Conservation (phyloP, 2,113 vertebrate species). For the Misgurnus mizolepis region DNA sequence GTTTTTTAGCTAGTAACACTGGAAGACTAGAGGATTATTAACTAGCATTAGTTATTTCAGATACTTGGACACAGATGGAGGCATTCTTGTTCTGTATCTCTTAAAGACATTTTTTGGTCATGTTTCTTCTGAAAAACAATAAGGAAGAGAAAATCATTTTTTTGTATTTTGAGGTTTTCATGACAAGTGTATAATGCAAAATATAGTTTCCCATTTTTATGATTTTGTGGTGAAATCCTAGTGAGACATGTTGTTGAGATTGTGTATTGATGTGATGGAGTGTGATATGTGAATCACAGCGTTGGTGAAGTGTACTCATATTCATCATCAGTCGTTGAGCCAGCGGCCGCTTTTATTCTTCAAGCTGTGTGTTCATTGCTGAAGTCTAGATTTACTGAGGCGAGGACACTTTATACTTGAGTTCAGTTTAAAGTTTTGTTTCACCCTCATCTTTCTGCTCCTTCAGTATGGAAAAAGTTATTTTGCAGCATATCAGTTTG, state of each 20-base stretch:
- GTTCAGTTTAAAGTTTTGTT: constrained; percentile 56
- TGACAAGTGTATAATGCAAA: no score
- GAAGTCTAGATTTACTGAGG: constrained; percentile 98
- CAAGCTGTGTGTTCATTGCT: constrained; percentile 88
- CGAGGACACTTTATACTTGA: constrained; percentile 74
- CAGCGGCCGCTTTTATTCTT: constrained; percentile 52
- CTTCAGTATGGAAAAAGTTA: background rate
- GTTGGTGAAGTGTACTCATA: background rate
- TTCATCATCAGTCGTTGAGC: constrained; percentile 1
- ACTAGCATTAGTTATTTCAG: no score
- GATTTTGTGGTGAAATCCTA: no score
- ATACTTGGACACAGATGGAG: no score
- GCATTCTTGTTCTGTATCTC: no score
- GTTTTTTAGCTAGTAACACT: no score
- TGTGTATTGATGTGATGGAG: background rate
- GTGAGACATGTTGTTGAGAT: background rate
- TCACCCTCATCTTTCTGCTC: constrained; percentile 6
- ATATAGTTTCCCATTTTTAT: no score
- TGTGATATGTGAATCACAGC: background rate
- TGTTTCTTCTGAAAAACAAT: no score
- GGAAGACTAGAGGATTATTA: no score
- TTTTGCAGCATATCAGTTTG: background rate
- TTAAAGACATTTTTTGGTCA: no score
- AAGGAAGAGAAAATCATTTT: no score
- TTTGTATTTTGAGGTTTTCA: no score